Evolutionary conservation across 2,797 vertebrate species (phyloP).

Genomic region (Valencia hispanica): DNA sequence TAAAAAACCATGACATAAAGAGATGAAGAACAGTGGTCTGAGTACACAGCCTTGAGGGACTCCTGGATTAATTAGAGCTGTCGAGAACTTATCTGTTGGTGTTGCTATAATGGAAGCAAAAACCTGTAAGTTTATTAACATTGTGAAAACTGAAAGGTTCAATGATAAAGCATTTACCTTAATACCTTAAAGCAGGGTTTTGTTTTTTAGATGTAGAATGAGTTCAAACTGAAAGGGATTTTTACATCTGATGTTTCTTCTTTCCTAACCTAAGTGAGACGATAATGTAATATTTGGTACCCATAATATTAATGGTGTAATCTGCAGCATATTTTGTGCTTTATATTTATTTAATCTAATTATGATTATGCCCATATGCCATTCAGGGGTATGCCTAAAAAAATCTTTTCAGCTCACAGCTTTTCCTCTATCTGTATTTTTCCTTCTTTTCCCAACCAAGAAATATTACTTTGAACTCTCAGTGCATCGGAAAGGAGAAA

Average conservation of each 20-base stretch:
- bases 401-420: not conserved
- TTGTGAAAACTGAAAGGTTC: not conserved
- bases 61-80: too few relatives aligned
- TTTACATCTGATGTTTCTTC: too few relatives aligned
- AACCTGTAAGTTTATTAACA: not conserved
- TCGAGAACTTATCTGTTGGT: too few relatives aligned
- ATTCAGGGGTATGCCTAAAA: not conserved
- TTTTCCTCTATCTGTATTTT: not conserved
- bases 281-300: too few relatives aligned
- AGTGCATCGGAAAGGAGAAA: not conserved
- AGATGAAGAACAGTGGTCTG: too few relatives aligned
- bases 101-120: not conserved
- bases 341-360: not conserved
- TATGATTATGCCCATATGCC: not conserved
- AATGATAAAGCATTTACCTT: not conserved
- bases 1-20: too few relatives aligned
- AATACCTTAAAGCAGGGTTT: not conserved
- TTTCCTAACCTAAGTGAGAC: too few relatives aligned
- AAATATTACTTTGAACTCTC: not conserved
- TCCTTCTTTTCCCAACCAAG: not conserved
- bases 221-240: not conserved
- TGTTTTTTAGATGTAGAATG: not conserved
- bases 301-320: too few relatives aligned
- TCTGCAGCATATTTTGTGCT: not conserved
- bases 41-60: too few relatives aligned